phyloP scores from a whole-genome alignment of 1,140 invertebrate genomes.

The Heterodera schachtii region DNA sequence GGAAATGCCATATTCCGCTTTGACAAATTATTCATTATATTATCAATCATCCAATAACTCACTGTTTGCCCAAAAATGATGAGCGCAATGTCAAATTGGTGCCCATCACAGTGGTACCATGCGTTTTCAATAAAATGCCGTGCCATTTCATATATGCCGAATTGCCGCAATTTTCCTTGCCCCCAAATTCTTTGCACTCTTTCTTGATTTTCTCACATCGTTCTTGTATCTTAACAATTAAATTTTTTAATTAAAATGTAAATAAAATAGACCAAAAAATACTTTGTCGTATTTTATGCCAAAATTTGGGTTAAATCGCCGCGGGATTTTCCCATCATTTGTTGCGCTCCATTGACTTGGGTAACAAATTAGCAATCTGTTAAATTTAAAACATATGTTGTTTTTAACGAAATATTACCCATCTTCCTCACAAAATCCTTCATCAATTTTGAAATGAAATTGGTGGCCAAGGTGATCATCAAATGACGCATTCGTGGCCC shows the following conservation, averaged over 20 bases:
- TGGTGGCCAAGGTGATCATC: too few relatives aligned
- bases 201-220: not conserved
- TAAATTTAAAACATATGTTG: not conserved
- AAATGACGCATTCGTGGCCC: too few relatives aligned
- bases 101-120: not conserved
- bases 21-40: too few relatives aligned
- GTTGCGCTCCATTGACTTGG: not conserved
- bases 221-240: not conserved
- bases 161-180: not conserved
- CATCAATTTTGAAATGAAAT: not conserved
- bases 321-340: not conserved
- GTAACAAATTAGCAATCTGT: not conserved
- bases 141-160: not conserved
- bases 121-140: not conserved
- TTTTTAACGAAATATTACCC: not conserved
- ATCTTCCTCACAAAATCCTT: not conserved
- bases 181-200: not conserved
- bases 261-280: not conserved
- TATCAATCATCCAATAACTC: not conserved
- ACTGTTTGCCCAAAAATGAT: not conserved
- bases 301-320: not conserved
- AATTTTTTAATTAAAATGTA: too few relatives aligned
- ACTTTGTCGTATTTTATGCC: not conserved
- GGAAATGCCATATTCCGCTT: too few relatives aligned
- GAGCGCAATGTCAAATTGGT: not conserved